phyloP scores from a whole-genome alignment of 2,113 vertebrate species.

The Danio rerio region GRCz12tu NC_133191.1:10314001-10314500 shows the following conservation, averaged over 20 bases:
- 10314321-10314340: slow-evolving; percentile 99
- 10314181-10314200: slow-evolving; percentile 65
- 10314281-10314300: slow-evolving; percentile 99
- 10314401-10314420: slow-evolving; percentile 97
- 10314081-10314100: slow-evolving; percentile 82
- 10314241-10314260: slow-evolving; percentile 99
- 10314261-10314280: slow-evolving; percentile 99
- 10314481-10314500: slow-evolving; percentile 99
- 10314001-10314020: slow-evolving; percentile 71
- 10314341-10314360: slow-evolving; percentile 99
- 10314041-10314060: slow-evolving; percentile 75
- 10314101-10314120: slow-evolving; percentile 78
- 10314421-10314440: slow-evolving; percentile 96
- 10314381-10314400: slow-evolving; percentile 99
- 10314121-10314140: slow-evolving; percentile 80
- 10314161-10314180: slow-evolving; percentile 99
- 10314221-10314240: slow-evolving; percentile 99
- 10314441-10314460: slow-evolving; percentile 99
- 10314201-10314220: slow-evolving; percentile 81
- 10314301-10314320: slow-evolving; percentile 99
- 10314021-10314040: slow-evolving; percentile 79
- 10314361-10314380: slow-evolving; percentile 90
- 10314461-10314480: slow-evolving; percentile 98
- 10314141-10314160: slow-evolving; percentile 98
- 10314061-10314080: slow-evolving; percentile 65